Percentiles rank a stretch among this genome's conserved stretches.
phyloP scores from a whole-genome alignment of 2,113 vertebrate species.

The Hemibagrus wyckioides region DNA sequence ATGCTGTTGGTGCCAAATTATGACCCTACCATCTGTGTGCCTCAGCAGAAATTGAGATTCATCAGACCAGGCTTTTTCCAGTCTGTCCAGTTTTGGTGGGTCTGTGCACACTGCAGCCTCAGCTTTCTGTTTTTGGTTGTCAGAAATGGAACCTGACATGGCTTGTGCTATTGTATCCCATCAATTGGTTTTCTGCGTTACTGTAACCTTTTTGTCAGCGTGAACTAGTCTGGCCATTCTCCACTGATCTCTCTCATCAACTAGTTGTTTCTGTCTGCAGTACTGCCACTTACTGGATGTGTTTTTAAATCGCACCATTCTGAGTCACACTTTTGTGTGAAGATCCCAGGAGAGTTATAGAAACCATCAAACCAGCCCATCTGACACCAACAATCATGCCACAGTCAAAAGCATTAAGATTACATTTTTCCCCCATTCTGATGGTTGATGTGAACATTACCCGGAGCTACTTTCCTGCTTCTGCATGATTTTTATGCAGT shows the following conservation, averaged over 20 bases:
- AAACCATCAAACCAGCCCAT: neutral
- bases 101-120: neutral
- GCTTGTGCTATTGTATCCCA: neutral
- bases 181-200: neutral
- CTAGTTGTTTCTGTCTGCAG: neutral
- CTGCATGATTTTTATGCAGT: neutral
- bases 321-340: neutral
- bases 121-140: neutral
- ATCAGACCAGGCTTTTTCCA: neutral
- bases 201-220: neutral
- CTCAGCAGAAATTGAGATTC: neutral
- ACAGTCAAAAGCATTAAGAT: neutral
- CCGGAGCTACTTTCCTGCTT: neutral
- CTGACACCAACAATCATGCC: neutral
- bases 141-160: neutral
- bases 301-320: neutral
- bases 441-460: neutral
- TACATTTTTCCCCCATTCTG: neutral
- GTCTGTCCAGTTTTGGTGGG: neutral
- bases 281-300: neutral
- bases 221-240: neutral
- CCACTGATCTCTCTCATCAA: neutral
- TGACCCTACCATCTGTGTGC: neutral
- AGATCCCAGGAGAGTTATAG: neutral
- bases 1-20: neutral